Evolutionary conservation across 1,140 invertebrate species (phyloP), one percentile per base, ranked within the genome.

Genomic region (Venustaconcha ellipsiformis): DNA sequence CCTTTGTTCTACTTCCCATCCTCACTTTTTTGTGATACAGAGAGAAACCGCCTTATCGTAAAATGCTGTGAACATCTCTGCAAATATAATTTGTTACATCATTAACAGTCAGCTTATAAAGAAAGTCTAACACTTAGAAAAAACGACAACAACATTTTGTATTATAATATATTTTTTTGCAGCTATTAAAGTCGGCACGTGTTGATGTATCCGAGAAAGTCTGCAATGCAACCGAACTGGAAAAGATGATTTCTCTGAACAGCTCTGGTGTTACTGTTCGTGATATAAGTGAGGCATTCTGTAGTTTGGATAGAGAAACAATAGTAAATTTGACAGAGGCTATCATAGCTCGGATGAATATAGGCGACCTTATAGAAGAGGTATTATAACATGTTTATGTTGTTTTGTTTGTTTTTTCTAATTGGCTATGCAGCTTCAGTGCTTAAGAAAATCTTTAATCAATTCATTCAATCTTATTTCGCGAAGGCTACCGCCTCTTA

Each of bases 331-430:
- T 84, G 17, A 72, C 74, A 14, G 80, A 82, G 23, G 74, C 67
- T 37, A 23, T 87, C 4, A 67, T 83, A 6, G 74, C 65, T 17
- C 67, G 83, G 17, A 59, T 87, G 17, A 81, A 86, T 67, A 79
- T 87, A 60, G 86, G 87, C 14, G 77, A 80, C 14, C 69, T 87
- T 13, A 65, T 88, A 2, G 59, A 84, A 72, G 74, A 80, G 68
- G 86, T 86, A 64, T 23, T 23, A 23, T 23, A 23, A 23, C n/a
- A n/a, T 76, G 81, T 74, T 12, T 62, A 23, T 11, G 6, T 18
- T 62, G 0, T 11, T 8, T 0, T 2, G 0, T 62, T 62, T 23
- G 11, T 8, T 48, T 11, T 6, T 48, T 48, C 6, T 48, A 48
- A 48, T 6, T 48, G 11, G 6, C 37, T 48, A 11, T 48, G 4